phyloP scores from a whole-genome alignment of 1,140 invertebrate species.

The roundworm (Caenorhabditis elegans) region WBcel235 BX284605.5:7088501-7089000 shows the following conservation, averaged over 20 bases:
- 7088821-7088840: background rate
- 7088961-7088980: no score
- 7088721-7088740: slow-evolving; percentile 7
- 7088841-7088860: no score
- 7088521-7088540: slow-evolving; percentile 10
- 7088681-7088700: slow-evolving; percentile 10
- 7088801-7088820: background rate
- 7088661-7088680: slow-evolving; percentile 19
- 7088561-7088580: background rate
- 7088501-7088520: slow-evolving; percentile 33
- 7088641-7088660: background rate
- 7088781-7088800: background rate
- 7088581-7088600: background rate
- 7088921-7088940: no score
- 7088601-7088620: background rate
- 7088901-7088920: no score
- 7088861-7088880: no score
- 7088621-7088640: background rate
- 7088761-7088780: background rate
- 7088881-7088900: no score
- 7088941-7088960: no score
- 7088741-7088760: slow-evolving; percentile 2
- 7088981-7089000: no score
- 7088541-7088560: slow-evolving; percentile 34
- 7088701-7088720: background rate